A percentile compares a stretch with the other conserved stretches of the same genome.
These are phyloP conservation scores for Noctua comes DNA, from an alignment of 2,888 invertebrate genomes.

Conservation along the genomic window DNA sequence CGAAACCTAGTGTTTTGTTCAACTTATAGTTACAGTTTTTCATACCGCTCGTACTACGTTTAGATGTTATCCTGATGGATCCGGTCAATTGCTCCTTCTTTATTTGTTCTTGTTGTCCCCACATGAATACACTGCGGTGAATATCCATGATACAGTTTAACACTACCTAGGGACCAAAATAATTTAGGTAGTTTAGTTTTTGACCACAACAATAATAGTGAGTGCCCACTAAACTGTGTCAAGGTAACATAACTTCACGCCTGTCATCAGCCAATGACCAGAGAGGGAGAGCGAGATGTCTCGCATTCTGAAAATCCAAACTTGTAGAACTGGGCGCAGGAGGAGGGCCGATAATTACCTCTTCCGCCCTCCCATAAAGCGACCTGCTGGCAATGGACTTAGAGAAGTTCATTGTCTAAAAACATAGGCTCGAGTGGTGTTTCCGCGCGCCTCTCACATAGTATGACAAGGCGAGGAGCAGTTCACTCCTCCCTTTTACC, in stretches of 20 bases:
- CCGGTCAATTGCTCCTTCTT: conserved; percentile 74
- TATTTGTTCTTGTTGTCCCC: conserved; percentile 93
- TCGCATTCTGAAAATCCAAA: neutral
- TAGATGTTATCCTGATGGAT: conserved; percentile 58
- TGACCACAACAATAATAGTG: neutral
- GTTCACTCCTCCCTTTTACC: neutral
- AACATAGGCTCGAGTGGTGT: neutral
- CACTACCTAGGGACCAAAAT: conserved; percentile 77
- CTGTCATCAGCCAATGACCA: too few relatives aligned
- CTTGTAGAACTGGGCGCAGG: too few relatives aligned
- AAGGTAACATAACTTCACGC: neutral
- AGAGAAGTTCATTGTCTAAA: neutral
- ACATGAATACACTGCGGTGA: conserved; percentile 93
- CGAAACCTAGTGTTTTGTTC: neutral
- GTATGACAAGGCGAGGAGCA: neutral
- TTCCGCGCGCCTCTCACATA: neutral
- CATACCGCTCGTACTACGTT: conserved; percentile 74
- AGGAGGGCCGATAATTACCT: neutral
- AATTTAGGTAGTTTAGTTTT: neutral
- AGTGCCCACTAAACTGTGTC: neutral
- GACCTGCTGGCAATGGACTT: neutral
- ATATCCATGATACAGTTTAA: conserved; percentile 93
- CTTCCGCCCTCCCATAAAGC: neutral
- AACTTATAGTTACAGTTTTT: neutral
- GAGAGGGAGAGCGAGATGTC: neutral